Evolutionary conservation across 2,888 invertebrate genomes (phyloP).

Genomic region (Melieria picta): DNA sequence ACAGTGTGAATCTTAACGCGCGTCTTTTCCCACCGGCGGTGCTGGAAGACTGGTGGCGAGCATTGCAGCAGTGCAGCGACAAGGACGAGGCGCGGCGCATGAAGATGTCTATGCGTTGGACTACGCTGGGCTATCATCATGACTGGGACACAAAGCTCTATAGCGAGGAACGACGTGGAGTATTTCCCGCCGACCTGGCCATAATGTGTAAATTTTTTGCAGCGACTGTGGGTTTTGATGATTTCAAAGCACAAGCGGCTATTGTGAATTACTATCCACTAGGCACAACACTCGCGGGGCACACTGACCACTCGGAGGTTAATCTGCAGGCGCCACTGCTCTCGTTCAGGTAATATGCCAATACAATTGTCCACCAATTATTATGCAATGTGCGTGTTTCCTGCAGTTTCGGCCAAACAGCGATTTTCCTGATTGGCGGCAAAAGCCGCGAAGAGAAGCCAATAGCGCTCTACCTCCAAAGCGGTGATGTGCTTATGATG

Average conservation of each 20-base stretch:
- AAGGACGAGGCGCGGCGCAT: conserved; percentile 51
- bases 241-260: conserved; percentile 87
- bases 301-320: conserved; percentile 93
- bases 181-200: conserved; percentile 80
- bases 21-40: conserved; percentile 48
- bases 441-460: conserved; percentile 74
- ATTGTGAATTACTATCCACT: conserved; percentile 96
- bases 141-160: conserved; percentile 97
- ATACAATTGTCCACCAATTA: too few species aligned
- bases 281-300: conserved; percentile 91
- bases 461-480: conserved; percentile 78
- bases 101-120: conserved; percentile 80
- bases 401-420: conserved; percentile 91
- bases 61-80: conserved; percentile 57
- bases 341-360: conserved; percentile 78
- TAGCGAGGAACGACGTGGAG: conserved; percentile 72
- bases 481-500: conserved; percentile 95
- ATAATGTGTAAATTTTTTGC: conserved; percentile 75
- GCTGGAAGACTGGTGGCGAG: conserved; percentile 74
- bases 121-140: conserved; percentile 96
- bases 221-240: conserved; percentile 66
- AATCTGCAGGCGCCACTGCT: conserved; percentile 88
- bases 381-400: too few species aligned
- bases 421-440: conserved; percentile 93
- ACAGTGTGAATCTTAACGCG: conserved; percentile 58